phyloP scores from a whole-genome alignment of 2,113 vertebrate species.

The Myxocyprinus asiaticus region DNA sequence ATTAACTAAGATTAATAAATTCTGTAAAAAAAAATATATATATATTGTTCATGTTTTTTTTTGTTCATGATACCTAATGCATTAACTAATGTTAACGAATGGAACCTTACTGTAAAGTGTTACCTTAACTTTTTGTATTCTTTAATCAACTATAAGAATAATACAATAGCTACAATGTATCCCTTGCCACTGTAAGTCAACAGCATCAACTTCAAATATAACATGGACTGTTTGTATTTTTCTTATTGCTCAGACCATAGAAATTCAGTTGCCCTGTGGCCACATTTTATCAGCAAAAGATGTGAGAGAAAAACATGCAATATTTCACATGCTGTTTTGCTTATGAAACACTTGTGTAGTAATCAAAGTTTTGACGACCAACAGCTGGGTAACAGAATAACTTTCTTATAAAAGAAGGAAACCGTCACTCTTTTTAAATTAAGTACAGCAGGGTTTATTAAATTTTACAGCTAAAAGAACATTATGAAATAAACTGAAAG shows the following conservation, averaged over 20 bases:
- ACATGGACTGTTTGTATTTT: background rate
- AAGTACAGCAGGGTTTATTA: slow-evolving; percentile 64
- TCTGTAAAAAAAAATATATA: too few species aligned
- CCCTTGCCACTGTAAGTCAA: background rate
- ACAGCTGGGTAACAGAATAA: slow-evolving; percentile 65
- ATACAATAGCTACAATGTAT: background rate
- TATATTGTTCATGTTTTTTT: too few species aligned
- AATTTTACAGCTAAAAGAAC: slow-evolving; percentile 70
- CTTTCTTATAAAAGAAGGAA: slow-evolving; percentile 62
- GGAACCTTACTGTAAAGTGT: background rate
- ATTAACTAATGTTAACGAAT: background rate
- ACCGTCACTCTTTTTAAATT: slow-evolving; percentile 32
- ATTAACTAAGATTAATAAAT: too few species aligned
- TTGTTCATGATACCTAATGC: too few species aligned
- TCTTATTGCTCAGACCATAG: background rate
- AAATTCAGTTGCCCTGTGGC: slow-evolving; percentile 11
- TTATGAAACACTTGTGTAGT: slow-evolving; percentile 71
- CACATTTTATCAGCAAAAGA: slow-evolving; percentile 40
- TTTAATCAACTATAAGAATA: background rate
- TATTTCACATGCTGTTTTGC: slow-evolving; percentile 32
- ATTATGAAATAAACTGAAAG: slow-evolving; percentile 61
- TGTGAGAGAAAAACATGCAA: slow-evolving; percentile 30
- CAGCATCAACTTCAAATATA: slow-evolving; percentile 1
- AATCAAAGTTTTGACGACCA: slow-evolving; percentile 62
- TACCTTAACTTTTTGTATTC: slow-evolving; percentile 3